Conservation (phyloP, 2,797 vertebrate species). For the Trachurus trachurus region DNA sequence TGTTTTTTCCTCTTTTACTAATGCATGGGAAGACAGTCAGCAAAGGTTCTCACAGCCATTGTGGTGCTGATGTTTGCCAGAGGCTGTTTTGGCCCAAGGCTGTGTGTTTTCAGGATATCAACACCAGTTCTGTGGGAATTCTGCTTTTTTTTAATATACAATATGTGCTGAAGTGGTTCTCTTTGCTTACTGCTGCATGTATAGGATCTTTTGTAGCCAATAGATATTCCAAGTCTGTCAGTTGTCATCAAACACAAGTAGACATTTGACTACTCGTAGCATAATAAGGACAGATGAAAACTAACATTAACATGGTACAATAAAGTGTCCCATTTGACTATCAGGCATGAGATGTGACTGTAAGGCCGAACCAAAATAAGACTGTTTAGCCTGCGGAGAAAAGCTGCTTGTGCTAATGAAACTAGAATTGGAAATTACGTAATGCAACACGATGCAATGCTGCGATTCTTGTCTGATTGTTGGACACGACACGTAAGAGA, state of each 20-base stretch:
- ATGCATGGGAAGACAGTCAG: conserved; percentile 62
- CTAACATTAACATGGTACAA: conserved; percentile 11
- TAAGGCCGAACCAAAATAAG: too few relatives aligned
- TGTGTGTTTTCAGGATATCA: conserved; percentile 46
- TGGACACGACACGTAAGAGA: too few relatives aligned
- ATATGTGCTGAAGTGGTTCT: background rate
- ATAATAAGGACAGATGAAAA: conserved; percentile 6
- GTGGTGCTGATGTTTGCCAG: conserved; percentile 43
- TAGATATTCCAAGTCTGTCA: background rate
- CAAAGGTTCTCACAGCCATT: conserved; percentile 56
- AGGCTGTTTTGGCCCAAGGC: conserved; percentile 72
- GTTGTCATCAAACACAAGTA: background rate
- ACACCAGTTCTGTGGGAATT: conserved; percentile 15
- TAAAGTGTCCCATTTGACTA: background rate
- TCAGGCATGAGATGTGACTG: too few relatives aligned
- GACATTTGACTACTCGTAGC: background rate
- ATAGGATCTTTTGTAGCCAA: background rate
- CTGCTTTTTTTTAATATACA: conserved; percentile 5
- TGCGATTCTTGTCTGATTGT: too few relatives aligned
- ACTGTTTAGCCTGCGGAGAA: too few relatives aligned
- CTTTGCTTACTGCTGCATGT: conserved; percentile 14
- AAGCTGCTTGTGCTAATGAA: background rate
- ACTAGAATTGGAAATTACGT: too few relatives aligned
- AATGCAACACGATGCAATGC: too few relatives aligned
- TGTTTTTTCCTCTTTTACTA: conserved; percentile 16